Conservation (phyloP, 2,113 vertebrate genomes). For the Urocolius indicus region DNA sequence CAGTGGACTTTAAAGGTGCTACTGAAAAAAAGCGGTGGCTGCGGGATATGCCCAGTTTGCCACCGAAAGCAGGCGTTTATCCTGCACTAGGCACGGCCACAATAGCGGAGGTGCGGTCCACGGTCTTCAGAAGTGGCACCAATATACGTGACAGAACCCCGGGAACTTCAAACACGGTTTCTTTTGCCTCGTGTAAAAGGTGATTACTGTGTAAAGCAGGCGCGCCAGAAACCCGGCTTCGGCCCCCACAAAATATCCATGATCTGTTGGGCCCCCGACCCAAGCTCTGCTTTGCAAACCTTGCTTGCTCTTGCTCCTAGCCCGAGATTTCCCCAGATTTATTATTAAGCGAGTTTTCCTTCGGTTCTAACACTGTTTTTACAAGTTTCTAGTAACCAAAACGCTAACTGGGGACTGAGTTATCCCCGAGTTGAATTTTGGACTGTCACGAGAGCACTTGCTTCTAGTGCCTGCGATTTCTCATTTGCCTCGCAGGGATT, state of each 20-base stretch:
- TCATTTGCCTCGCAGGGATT: neutral
- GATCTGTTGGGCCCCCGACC: rapidly evolving
- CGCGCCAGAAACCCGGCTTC: neutral
- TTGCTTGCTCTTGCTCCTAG: rapidly evolving
- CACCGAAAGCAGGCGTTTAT: neutral
- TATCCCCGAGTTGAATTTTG: neutral
- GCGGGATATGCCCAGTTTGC: neutral
- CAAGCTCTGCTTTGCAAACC: neutral
- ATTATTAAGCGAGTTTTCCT: neutral
- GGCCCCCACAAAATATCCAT: rapidly evolving
- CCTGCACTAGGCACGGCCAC: neutral
- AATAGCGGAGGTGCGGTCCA: neutral
- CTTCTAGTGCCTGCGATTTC: neutral
- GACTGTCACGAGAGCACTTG: neutral
- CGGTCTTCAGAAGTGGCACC: neutral
- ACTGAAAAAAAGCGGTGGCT: neutral
- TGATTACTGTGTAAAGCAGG: neutral
- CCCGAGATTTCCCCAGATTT: neutral
- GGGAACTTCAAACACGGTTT: neutral
- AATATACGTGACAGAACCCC: rapidly evolving
- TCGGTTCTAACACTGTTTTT: neutral
- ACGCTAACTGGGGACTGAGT: neutral
- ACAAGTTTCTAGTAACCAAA: neutral
- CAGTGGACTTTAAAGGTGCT: neutral
- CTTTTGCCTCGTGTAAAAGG: neutral